Base-by-base conservation (phyloP, 2,888 invertebrate genomes). In the Tinea pellionella region DNA sequence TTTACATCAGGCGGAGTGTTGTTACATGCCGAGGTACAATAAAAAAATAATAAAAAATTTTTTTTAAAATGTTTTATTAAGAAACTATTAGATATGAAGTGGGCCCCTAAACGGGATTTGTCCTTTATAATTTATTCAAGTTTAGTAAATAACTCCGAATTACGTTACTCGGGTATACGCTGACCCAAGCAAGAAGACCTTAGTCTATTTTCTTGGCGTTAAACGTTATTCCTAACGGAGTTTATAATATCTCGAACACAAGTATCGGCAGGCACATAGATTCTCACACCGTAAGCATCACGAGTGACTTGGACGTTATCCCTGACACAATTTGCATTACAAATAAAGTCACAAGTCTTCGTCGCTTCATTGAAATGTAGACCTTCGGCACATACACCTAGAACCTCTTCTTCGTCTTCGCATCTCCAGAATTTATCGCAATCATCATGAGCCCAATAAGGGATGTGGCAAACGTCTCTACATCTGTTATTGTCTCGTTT, bases 331-430 rank as follows among this genome's bases (percentile, higher is more conserved):
- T 55, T 55, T n/a, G 62, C 62, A 32, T 64, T 64, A 57, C 64
- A 64, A 9, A 13, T 58, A n/a, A 61, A 58, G 42, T 61, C 61
- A 19, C 61, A 61, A 59, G 59, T 61, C 11, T 19, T 29, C 11
- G 53, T 60, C 0, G 41, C 63, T 0, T 67, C 68, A 59, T 86
- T 86, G 71, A 83, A 87, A 59, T 77, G 72, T 3, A 87, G 69
- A 19, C 86, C 86, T 66, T 78, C 76, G 0, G 80, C 64, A 63
- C 86, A 87, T 0, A 65, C 62, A 0, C 67, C 66, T 24, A 80
- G 29, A 13, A 70, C 66, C 1, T 72, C 65, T 0, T 61, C 60
- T 0, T 69, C 60, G 0, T 77, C 78, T 4, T 73, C 67, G 59
- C 86, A 41, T 37, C 57, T 29, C 37, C 55, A 57, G 43, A 24